A percentile compares a stretch with the other conserved stretches of the same genome.
phyloP scores from a whole-genome alignment of 2,113 vertebrate genomes.

The Lanius ludovicianus region DNA sequence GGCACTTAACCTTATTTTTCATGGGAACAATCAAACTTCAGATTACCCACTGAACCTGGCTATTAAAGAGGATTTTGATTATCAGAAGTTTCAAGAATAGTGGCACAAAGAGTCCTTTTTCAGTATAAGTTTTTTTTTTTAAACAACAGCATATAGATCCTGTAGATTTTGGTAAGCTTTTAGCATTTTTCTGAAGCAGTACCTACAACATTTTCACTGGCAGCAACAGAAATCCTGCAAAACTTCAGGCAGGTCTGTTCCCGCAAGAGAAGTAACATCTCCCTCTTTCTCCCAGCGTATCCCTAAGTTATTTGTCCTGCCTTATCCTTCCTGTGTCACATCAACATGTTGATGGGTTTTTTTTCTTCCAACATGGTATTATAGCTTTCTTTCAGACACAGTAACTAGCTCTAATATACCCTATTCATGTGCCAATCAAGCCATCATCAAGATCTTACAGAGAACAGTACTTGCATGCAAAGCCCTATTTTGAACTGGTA shows the following conservation, averaged over 20 bases:
- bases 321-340: constrained; percentile 37
- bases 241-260: constrained; percentile 23
- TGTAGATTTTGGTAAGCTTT: neutral
- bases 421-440: constrained; percentile 77
- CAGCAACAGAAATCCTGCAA: neutral
- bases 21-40: neutral
- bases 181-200: neutral
- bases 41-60: neutral
- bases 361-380: constrained; percentile 15
- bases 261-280: neutral
- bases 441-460: constrained; percentile 63
- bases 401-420: constrained; percentile 73
- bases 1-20: neutral
- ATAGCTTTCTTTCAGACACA: constrained; percentile 68
- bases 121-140: neutral
- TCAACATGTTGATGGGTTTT: neutral
- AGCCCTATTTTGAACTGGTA: constrained; percentile 64
- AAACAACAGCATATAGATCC: neutral
- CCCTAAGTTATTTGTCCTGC: neutral
- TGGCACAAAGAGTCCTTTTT: neutral
- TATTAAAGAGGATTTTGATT: neutral
- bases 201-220: neutral
- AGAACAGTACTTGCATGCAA: constrained; percentile 72
- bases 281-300: neutral
- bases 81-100: neutral